Percentiles rank a stretch among this genome's conserved stretches.
These are phyloP conservation scores for Clupea harengus DNA, from an alignment of 2,113 vertebrate species.

Conservation along the genomic window DNA sequence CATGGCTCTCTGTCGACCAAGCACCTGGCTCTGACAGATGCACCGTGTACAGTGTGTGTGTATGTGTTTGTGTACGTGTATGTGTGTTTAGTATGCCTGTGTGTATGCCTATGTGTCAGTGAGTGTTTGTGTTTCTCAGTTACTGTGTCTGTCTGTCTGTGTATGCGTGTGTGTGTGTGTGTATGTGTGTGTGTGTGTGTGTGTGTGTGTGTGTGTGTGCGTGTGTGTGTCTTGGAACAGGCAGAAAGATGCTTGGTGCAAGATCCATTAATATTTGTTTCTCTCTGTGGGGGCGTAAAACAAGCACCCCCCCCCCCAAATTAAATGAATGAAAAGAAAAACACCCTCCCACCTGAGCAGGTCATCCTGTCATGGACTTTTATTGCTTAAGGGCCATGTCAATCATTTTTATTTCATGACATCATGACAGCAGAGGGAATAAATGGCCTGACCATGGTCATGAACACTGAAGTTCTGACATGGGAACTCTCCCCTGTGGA, in stretches of 20 bases:
- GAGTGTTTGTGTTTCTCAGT: too few species aligned
- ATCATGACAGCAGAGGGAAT: slow-evolving; percentile 17
- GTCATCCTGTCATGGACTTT: slow-evolving; percentile 17
- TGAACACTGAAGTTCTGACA: slow-evolving; percentile 2
- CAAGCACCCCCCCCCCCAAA: not conserved
- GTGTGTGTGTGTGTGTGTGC: too few species aligned
- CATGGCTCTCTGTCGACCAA: not conserved
- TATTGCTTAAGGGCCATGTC: slow-evolving; percentile 13
- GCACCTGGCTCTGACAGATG: not conserved
- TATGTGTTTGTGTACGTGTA: too few species aligned
- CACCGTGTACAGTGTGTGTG: not conserved
- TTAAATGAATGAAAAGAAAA: not conserved
- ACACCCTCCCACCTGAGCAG: not conserved
- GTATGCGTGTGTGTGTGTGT: too few species aligned
- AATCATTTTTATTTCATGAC: slow-evolving; percentile 26
- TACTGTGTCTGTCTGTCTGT: too few species aligned
- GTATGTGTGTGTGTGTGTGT: too few species aligned
- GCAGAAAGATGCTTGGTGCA: too few species aligned
- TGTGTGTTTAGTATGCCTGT: too few species aligned
- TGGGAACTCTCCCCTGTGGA: not conserved
- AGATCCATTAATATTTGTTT: slow-evolving; percentile 12
- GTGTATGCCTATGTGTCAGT: too few species aligned
- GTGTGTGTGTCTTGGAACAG: too few species aligned
- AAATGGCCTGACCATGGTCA: not conserved
- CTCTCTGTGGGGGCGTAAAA: slow-evolving; percentile 10